These are phyloP conservation scores for Hydrophis major DNA, from an alignment of 2,797 vertebrate species.

Conservation along the genomic window DNA sequence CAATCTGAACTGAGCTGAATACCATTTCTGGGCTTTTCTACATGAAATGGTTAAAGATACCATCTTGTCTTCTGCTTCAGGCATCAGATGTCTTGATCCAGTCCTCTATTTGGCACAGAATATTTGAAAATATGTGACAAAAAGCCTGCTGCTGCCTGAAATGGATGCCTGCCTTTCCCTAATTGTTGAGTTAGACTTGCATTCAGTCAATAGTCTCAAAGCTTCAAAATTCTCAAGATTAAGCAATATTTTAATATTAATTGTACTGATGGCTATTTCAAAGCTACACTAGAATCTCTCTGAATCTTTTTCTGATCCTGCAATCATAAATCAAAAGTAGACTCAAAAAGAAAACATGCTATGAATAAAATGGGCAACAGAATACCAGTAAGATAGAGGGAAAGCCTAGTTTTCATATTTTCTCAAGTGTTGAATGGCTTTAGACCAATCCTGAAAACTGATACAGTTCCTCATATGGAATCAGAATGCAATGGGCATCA, in stretches of 20 bases:
- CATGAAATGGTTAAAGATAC: background rate
- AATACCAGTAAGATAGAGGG: background rate
- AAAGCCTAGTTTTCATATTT: background rate
- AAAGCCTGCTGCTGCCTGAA: background rate
- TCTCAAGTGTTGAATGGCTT: constrained; percentile 31
- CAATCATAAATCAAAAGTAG: constrained; percentile 43
- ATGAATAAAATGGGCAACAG: constrained; percentile 18
- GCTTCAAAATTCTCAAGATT: background rate
- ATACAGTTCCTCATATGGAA: background rate
- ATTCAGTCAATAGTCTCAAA: background rate
- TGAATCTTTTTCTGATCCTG: constrained; percentile 17
- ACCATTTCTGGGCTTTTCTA: background rate
- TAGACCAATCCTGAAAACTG: constrained; percentile 9
- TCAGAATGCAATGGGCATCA: background rate
- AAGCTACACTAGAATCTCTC: constrained; percentile 27
- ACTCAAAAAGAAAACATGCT: constrained; percentile 23
- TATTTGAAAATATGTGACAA: background rate
- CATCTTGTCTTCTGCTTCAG: background rate
- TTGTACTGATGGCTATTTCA: background rate
- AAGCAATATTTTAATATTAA: background rate
- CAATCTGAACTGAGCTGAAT: no score
- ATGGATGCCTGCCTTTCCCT: background rate
- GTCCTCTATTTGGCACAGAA: background rate
- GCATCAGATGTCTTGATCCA: background rate
- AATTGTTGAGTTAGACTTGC: background rate